Base-by-base conservation (phyloP, 2,113 vertebrate species). In the Hucho hucho region DNA sequence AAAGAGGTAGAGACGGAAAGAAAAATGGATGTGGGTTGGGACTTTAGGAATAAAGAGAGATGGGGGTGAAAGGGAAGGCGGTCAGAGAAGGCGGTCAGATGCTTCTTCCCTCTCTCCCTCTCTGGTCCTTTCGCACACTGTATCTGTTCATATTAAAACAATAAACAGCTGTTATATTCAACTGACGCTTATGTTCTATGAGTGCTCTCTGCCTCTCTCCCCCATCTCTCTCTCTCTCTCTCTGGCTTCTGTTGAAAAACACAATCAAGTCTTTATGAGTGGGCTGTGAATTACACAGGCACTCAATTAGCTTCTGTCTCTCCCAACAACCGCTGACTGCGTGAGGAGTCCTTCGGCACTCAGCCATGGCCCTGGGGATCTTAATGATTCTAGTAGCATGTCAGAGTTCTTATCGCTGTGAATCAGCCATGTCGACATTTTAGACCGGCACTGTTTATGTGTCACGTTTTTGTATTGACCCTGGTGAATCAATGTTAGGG, bases 241-340 rank as follows among this genome's bases (percentile, higher is more conserved):
- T 26, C 53, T 66, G 13, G 5, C 26, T 14, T 71, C 29, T 74
- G 72, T 12, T 13, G 49, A 14, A 24, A 71, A 66, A 70, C 32
- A 84, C 81, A 86, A 84, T 79, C 49, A 53, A 4, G 70, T 28
- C 74, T 80, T 76, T 85, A 78, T 85, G 81, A 66, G 61, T 46
- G 67, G 24, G 46, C 46, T 49, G 61, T 61, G 70, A 59, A 67
- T 74, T 26, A 75, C 58, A n/a, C 68, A 66, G 68, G 69, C 71
- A 47, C 64, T 81, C 79, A 80, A 81, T 84, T 82, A 76, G 79
- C 28, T 56, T 4, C 69, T 16, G 12, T 63, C 56, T 61, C 70
- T 16, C 58, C 29, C 58, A 61, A 63, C 70, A 61, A 72, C 20
- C 16, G n/a, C 70, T 16, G 20, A 26, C 37, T 72, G 71, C 64